Evolutionary conservation across 2,113 vertebrate species (phyloP).

Genomic region (Scomber colias): DNA sequence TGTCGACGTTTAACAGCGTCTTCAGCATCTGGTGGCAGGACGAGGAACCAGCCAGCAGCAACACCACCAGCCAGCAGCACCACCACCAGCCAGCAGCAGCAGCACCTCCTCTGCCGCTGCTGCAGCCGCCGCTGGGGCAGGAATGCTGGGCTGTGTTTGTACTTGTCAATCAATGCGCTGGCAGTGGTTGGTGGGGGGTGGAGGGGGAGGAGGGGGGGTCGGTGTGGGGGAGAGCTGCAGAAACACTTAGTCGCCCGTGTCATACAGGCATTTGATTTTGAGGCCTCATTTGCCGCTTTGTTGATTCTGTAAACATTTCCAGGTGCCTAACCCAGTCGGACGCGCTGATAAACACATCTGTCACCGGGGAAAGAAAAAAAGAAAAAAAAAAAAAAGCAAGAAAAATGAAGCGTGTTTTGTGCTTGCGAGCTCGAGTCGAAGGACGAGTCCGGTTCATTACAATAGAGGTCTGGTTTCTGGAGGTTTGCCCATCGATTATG

Average conservation of each 20-base stretch:
- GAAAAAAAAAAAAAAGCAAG: conserved; percentile 20
- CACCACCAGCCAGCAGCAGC: too few relatives aligned
- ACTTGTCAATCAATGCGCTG: conserved; percentile 82
- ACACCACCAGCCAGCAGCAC: too few relatives aligned
- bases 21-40: conserved; percentile 48
- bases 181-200: conserved; percentile 51
- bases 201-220: conserved; percentile 60
- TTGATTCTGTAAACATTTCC: conserved; percentile 82
- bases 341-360: conserved; percentile 71
- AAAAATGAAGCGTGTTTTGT: conserved; percentile 39
- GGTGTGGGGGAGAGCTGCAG: conserved; percentile 71
- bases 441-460: background rate
- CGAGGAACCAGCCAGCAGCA: conserved; percentile 50
- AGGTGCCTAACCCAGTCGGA: conserved; percentile 65
- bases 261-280: conserved; percentile 78
- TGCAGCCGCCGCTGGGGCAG: conserved; percentile 61
- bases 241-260: conserved; percentile 73
- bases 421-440: background rate
- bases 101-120: background rate
- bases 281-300: conserved; percentile 78
- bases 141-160: conserved; percentile 78
- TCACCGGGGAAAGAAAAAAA: background rate
- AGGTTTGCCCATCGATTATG: background rate
- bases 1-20: conserved; percentile 40
- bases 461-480: background rate